These are phyloP conservation scores for Capitulum mitella DNA, from an alignment of 2,888 invertebrate genomes.

Conservation along the genomic window DNA sequence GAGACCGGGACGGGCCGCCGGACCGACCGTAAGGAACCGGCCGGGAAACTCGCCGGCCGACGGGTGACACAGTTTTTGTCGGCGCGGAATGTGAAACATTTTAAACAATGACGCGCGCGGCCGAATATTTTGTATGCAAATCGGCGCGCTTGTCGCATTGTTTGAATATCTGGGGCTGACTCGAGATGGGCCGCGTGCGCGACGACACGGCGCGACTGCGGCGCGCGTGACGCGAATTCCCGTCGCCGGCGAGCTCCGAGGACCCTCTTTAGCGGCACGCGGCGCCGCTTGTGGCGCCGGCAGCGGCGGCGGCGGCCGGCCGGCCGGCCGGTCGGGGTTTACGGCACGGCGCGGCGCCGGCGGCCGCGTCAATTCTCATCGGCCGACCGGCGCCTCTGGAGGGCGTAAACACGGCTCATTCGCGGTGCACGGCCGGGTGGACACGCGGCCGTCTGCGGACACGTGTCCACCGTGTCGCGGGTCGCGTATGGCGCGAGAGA, in stretches of 20 bases:
- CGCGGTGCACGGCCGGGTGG: no score
- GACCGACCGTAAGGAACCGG: neutral
- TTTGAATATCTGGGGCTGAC: neutral
- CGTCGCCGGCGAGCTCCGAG: no score
- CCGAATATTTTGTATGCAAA: slow-evolving; percentile 17
- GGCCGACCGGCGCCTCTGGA: no score
- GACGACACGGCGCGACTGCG: neutral
- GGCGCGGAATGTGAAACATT: slow-evolving; percentile 1
- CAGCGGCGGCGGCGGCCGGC: neutral
- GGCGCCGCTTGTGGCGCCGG: no score
- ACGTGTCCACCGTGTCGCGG: no score
- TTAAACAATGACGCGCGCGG: slow-evolving; percentile 4
- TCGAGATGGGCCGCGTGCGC: neutral
- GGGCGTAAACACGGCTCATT: no score
- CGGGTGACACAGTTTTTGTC: slow-evolving; percentile 19
- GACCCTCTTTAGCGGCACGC: no score
- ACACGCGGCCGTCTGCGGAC: no score
- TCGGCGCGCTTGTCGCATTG: neutral
- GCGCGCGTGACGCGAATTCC: neutral
- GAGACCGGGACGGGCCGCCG: neutral
- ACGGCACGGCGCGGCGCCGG: neutral
- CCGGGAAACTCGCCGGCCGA: neutral
- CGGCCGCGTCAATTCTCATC: no score
- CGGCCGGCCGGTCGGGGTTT: neutral
- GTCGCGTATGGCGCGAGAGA: no score